These are phyloP conservation scores for Hyperopisus bebe DNA, from an alignment of 2,113 vertebrate genomes.

Conservation along the genomic window DNA sequence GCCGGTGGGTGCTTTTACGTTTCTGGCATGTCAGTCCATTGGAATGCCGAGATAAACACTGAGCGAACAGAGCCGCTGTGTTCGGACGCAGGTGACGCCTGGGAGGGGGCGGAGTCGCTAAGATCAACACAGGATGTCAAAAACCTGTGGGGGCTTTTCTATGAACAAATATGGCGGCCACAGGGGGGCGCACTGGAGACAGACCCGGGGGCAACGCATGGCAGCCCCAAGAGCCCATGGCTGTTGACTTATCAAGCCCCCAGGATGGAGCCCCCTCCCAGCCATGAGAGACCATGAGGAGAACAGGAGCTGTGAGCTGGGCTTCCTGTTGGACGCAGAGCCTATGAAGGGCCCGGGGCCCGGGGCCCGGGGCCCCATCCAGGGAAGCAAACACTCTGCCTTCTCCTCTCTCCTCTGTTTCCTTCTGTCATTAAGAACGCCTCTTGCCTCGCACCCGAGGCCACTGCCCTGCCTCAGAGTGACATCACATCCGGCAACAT, in stretches of 20 bases:
- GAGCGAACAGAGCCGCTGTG: not conserved
- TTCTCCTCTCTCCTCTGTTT: not conserved
- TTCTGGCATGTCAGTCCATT: not conserved
- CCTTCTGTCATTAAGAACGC: not conserved
- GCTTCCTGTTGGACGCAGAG: not conserved
- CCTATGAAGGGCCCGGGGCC: not conserved
- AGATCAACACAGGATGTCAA: not conserved
- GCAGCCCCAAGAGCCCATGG: not conserved
- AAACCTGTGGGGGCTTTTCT: not conserved
- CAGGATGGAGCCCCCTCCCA: not conserved
- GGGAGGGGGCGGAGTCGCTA: not conserved
- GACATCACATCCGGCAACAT: not conserved
- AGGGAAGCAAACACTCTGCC: not conserved
- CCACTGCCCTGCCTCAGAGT: not conserved
- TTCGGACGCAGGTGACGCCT: not conserved
- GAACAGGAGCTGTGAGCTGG: not conserved
- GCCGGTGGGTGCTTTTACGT: not conserved
- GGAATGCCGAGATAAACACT: slow-evolving; percentile 5
- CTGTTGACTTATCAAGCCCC: not conserved
- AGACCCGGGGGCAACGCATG: not conserved
- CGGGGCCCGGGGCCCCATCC: not conserved
- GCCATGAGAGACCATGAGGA: not conserved
- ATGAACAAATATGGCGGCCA: not conserved
- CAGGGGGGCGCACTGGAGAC: not conserved
- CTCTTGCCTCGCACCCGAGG: not conserved